These are phyloP conservation scores for Anticlea derivata DNA, from an alignment of 2,888 invertebrate genomes.

Conservation along the genomic window DNA sequence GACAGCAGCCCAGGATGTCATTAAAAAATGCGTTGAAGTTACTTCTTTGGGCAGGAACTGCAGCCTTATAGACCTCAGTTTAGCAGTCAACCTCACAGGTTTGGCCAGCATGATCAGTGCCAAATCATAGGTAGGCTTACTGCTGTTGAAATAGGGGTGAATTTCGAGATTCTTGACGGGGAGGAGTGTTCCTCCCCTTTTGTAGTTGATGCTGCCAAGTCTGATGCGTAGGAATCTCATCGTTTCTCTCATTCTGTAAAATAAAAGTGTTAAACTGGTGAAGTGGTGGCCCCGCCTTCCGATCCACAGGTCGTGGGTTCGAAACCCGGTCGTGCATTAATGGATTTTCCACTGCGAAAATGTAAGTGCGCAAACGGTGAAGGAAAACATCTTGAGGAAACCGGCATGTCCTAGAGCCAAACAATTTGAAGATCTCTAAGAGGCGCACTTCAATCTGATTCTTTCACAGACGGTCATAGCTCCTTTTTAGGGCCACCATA, in stretches of 20 bases:
- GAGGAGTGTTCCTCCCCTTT: slow-evolving; percentile 55
- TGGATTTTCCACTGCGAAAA: no score
- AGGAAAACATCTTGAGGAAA: no score
- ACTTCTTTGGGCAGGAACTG: slow-evolving; percentile 42
- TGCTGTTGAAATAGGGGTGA: slow-evolving; percentile 65
- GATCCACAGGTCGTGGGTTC: no score
- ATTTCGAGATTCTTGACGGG: slow-evolving; percentile 61
- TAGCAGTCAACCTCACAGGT: slow-evolving; percentile 46
- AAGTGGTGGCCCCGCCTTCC: no score
- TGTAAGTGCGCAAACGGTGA: no score
- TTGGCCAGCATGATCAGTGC: slow-evolving; percentile 58
- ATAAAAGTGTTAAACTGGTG: neutral
- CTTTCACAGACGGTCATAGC: no score
- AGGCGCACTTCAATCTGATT: no score
- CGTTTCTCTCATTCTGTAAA: slow-evolving; percentile 56
- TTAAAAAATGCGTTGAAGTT: slow-evolving; percentile 59
- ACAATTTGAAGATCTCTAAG: no score
- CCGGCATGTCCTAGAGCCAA: no score
- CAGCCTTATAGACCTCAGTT: slow-evolving; percentile 52
- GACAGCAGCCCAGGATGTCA: slow-evolving; percentile 58
- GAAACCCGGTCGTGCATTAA: no score
- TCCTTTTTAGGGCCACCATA: no score
- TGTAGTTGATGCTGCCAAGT: slow-evolving; percentile 68
- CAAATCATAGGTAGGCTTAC: slow-evolving; percentile 59
- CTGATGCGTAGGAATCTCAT: slow-evolving; percentile 55